Percentiles rank a stretch among this genome's conserved stretches.
Conservation (phyloP, 2,113 vertebrate genomes). For the Henicopernis longicauda region DNA sequence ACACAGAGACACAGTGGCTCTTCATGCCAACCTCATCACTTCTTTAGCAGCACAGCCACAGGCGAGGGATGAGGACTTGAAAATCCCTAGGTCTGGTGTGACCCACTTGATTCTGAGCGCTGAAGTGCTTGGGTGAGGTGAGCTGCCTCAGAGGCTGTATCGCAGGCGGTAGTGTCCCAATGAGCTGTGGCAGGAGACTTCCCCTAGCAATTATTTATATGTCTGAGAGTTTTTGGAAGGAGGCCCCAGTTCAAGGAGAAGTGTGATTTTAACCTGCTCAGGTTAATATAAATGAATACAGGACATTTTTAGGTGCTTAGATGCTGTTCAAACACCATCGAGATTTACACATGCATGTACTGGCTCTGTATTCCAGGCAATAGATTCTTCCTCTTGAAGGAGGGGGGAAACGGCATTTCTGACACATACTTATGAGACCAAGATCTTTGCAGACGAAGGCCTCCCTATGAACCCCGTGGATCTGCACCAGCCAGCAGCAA, state of each 20-base stretch:
- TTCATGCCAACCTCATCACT: not conserved
- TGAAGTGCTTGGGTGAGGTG: fast-evolving
- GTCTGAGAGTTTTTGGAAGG: not conserved
- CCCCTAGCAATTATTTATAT: not conserved
- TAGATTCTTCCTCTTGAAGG: not conserved
- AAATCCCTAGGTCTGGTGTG: not conserved
- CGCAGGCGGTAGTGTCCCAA: not conserved
- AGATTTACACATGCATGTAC: not conserved
- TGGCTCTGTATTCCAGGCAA: not conserved
- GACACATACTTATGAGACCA: not conserved
- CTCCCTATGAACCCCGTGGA: not conserved
- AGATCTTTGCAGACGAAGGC: not conserved
- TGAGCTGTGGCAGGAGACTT: not conserved
- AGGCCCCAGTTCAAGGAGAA: not conserved
- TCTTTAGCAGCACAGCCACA: not conserved
- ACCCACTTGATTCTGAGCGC: not conserved
- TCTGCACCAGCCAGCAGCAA: not conserved
- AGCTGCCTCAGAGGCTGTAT: not conserved
- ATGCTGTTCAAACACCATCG: not conserved
- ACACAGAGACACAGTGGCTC: not conserved
- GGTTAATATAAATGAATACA: not conserved
- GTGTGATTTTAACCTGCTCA: not conserved
- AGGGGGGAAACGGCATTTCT: not conserved
- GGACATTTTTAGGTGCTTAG: not conserved
- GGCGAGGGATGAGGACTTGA: not conserved